Evolutionary conservation across 1,140 invertebrate species (phyloP).

Genomic region (Alviniconcha marisindica): DNA sequence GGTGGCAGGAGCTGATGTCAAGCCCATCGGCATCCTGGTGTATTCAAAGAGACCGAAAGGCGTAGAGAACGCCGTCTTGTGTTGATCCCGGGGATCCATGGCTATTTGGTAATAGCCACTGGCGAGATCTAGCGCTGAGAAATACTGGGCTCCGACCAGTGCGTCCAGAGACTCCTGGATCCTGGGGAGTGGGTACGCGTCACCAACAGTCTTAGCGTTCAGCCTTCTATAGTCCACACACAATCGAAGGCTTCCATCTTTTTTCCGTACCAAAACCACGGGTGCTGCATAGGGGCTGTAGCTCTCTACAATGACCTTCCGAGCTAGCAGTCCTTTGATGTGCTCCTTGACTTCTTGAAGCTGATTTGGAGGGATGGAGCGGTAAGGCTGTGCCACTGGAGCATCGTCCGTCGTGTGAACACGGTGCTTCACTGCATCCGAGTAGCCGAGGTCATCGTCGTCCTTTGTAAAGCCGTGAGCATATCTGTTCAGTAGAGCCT

Average conservation of each 20-base stretch:
- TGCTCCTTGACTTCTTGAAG: constrained; percentile 35
- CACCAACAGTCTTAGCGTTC: constrained; percentile 40
- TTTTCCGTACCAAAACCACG: constrained; percentile 47
- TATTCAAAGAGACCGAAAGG: constrained; percentile 14
- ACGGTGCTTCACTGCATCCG: constrained; percentile 25
- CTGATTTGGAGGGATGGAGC: background rate
- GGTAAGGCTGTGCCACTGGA: constrained; percentile 31
- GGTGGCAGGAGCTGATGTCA: constrained; percentile 69
- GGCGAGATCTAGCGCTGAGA: constrained; percentile 44
- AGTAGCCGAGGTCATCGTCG: constrained; percentile 26
- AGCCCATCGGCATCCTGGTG: constrained; percentile 76
- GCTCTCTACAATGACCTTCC: constrained; percentile 29
- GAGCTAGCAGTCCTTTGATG: constrained; percentile 30
- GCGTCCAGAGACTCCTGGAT: constrained; percentile 50
- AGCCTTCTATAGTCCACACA: constrained; percentile 52
- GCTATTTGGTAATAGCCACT: constrained; percentile 35
- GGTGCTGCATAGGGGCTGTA: constrained; percentile 43
- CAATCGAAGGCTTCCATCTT: constrained; percentile 39
- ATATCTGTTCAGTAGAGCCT: too few species aligned
- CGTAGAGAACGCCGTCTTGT: background rate
- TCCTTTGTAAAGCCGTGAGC: too few species aligned
- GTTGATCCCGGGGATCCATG: background rate
- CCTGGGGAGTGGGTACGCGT: constrained; percentile 43
- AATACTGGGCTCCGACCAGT: constrained; percentile 42
- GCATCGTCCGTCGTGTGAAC: constrained; percentile 14